Evolutionary conservation across 2,113 vertebrate genomes (phyloP), one percentile per base, ranked within the genome.

Genomic region (Trematomus loennbergii): DNA sequence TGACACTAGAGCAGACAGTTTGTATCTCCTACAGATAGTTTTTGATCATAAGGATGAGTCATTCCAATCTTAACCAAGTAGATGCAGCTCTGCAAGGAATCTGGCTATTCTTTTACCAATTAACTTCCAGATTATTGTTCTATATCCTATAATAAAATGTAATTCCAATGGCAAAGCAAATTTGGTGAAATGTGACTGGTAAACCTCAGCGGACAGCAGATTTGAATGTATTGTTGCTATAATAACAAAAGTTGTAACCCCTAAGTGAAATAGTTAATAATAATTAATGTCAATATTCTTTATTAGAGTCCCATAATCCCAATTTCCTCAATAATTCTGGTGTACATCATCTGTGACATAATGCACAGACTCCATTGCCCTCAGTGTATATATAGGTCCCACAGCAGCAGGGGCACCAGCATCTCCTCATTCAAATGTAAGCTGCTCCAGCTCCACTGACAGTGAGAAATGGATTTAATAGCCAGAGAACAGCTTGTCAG

Each of bases 381-480:
- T 78, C 53, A 25, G 74, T 85, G 78, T 59, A 72, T 79, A 72
- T 78, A 54, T 61, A 70, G 66, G 83, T 89, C 85, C 89, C 87
- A 85, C 12, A 84, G 87, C 78, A 86, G 83, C 81, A 87, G 75
- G 54, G 88, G 80, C 83, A 58, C 65, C 61, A 63, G 65, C 87
- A 80, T 78, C 86, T 85, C 68, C 82, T 88, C 90, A 90, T 91
- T 89, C 90, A 91, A 89, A 91, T 92, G 43, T 88, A 87, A 89
- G 83, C 79, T 58, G 83, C 73, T 82, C 72, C 70, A 57, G 79
- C 87, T 79, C 65, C 78, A 85, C 81, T 93, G 93, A 95, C 93
- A 93, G 87, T 93, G 93, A 94, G 90, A 90, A 94, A 94, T 94
- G 90, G 90, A 91, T 95, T 92, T 92, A 95, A 93, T 94, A 93